Conservation (phyloP, 2,797 vertebrate genomes). For the Lophotriccus pileatus region DNA sequence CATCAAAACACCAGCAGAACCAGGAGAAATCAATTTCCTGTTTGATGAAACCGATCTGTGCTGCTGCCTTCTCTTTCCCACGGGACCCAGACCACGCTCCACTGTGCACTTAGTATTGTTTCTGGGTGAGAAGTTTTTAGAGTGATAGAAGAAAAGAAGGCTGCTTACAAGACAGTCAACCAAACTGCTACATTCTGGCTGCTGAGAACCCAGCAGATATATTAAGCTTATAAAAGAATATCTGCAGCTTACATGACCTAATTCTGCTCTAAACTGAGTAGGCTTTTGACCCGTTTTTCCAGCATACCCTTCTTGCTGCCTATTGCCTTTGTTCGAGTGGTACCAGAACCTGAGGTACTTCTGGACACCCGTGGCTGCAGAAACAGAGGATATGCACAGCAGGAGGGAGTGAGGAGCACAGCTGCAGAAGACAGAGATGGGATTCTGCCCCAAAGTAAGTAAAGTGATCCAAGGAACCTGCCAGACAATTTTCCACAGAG, state of each 20-base stretch:
- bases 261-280: neutral
- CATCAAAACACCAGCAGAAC: neutral
- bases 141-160: neutral
- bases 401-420: fast-evolving
- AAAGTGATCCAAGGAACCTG: neutral
- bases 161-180: neutral
- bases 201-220: neutral
- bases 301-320: neutral
- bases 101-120: neutral
- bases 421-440: neutral
- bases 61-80: neutral
- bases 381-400: neutral
- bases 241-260: neutral
- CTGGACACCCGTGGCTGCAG: neutral
- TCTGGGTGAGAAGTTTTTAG: neutral
- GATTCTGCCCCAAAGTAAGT: neutral
- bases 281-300: neutral
- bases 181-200: neutral
- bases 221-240: neutral
- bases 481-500: neutral
- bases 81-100: fast-evolving
- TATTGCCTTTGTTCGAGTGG: neutral
- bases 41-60: neutral
- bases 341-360: neutral
- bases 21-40: neutral